These are phyloP conservation scores for Bungarus multicinctus DNA, from an alignment of 2,113 vertebrate species.

Conservation along the genomic window DNA sequence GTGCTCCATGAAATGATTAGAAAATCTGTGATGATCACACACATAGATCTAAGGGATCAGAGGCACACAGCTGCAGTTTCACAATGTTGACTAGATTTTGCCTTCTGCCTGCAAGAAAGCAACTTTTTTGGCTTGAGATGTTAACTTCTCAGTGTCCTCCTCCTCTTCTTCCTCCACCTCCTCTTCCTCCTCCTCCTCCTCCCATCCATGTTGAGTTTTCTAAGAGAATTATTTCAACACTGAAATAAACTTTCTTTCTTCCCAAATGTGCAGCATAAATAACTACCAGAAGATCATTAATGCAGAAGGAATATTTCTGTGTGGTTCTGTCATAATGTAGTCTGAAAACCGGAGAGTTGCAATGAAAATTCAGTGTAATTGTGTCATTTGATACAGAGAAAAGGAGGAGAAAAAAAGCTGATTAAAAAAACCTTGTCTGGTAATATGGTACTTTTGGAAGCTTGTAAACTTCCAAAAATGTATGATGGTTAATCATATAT, in stretches of 20 bases:
- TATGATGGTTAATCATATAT: constrained; percentile 44
- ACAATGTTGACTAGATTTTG: constrained; percentile 60
- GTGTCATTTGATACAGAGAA: constrained; percentile 31
- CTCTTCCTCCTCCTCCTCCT: constrained; percentile 40
- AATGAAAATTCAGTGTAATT: not conserved
- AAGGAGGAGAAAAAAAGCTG: not conserved
- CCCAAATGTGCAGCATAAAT: constrained; percentile 1
- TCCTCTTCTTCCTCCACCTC: constrained; percentile 40
- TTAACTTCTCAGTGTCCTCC: constrained; percentile 44
- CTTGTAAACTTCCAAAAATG: constrained; percentile 56
- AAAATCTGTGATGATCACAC: constrained; percentile 66
- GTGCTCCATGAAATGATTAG: constrained; percentile 59
- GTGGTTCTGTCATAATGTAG: not conserved
- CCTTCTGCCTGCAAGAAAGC: constrained; percentile 69
- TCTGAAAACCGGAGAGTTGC: constrained; percentile 17
- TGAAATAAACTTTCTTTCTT: constrained; percentile 33
- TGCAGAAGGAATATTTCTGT: constrained; percentile 1
- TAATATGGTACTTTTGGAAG: constrained; percentile 48
- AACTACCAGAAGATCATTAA: constrained; percentile 20
- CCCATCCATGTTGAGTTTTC: constrained; percentile 48
- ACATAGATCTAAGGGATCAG: constrained; percentile 69
- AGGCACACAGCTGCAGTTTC: constrained; percentile 64
- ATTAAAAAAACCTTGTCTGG: constrained; percentile 28
- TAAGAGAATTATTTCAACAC: constrained; percentile 47
- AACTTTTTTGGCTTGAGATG: constrained; percentile 59